Conservation (phyloP, 2,888 invertebrate genomes). For the Caenorhabditis sp. region DNA sequence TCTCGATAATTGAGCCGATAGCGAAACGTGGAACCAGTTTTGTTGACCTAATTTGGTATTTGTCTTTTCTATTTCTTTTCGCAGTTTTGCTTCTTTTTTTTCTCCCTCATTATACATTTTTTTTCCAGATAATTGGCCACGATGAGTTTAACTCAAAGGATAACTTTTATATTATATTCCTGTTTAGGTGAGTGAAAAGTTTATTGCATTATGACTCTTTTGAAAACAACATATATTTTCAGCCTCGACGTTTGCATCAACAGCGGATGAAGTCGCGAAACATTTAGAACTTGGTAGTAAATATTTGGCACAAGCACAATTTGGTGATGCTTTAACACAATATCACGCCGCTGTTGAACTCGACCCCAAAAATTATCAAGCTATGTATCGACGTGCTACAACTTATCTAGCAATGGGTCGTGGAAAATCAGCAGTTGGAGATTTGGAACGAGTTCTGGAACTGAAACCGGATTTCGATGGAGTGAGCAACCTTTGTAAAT, state of each 20-base stretch:
- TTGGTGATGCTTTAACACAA: slow-evolving; percentile 93
- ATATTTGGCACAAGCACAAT: slow-evolving; percentile 86
- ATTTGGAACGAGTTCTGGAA: slow-evolving; percentile 89
- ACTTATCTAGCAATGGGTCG: slow-evolving; percentile 59
- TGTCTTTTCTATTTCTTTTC: slow-evolving; percentile 13
- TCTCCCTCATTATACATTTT: slow-evolving; percentile 7
- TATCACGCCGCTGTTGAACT: slow-evolving; percentile 98
- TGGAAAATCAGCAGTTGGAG: slow-evolving; percentile 83
- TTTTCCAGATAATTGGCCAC: slow-evolving; percentile 41
- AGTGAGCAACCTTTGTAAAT: slow-evolving; percentile 79
- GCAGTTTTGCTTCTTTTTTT: slow-evolving; percentile 1
- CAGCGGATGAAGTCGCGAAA: slow-evolving; percentile 81
- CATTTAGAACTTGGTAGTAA: slow-evolving; percentile 93
- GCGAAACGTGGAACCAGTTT: not conserved
- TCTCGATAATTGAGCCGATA: not conserved
- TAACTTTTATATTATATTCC: slow-evolving; percentile 14
- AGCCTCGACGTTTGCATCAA: slow-evolving; percentile 28
- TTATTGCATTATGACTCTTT: not conserved
- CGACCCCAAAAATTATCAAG: slow-evolving; percentile 92
- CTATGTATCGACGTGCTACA: slow-evolving; percentile 81
- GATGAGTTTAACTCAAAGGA: slow-evolving; percentile 31
- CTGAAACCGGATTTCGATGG: slow-evolving; percentile 92
- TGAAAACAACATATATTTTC: slow-evolving; percentile 8
- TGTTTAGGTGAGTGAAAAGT: slow-evolving; percentile 26
- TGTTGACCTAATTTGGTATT: slow-evolving; percentile 31